A percentile compares a stretch with the other conserved stretches of the same genome.
Conservation (phyloP, 2,113 vertebrate species). For the Triplophysa rosa region DNA sequence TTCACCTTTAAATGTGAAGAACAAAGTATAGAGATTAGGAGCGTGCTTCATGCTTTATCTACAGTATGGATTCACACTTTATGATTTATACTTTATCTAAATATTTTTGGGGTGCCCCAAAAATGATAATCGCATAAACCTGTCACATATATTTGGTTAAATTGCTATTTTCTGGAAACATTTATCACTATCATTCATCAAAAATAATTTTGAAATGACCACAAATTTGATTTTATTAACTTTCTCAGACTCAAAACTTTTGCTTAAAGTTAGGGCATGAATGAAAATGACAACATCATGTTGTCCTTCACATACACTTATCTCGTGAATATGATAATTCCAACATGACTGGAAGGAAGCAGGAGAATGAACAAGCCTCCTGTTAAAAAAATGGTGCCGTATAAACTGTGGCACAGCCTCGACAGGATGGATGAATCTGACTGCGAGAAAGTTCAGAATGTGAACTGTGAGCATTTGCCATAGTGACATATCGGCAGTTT, state of each 20-base stretch:
- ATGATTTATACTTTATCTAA: too few relatives aligned
- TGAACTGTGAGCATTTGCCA: slow-evolving; percentile 33
- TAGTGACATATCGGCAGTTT: slow-evolving; percentile 24
- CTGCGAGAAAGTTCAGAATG: slow-evolving; percentile 34
- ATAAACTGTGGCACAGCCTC: slow-evolving; percentile 28
- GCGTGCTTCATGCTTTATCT: too few relatives aligned
- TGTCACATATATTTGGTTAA: neutral
- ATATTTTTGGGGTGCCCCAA: too few relatives aligned
- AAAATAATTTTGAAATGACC: too few relatives aligned
- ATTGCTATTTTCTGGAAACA: neutral
- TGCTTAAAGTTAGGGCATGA: neutral
- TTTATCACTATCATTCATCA: neutral
- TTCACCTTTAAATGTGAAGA: too few relatives aligned
- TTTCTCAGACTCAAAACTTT: too few relatives aligned
- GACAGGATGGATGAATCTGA: slow-evolving; percentile 27
- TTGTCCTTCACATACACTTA: neutral
- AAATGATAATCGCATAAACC: neutral
- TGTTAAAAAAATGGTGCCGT: neutral
- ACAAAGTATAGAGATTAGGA: neutral
- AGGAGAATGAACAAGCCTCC: neutral
- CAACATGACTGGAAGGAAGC: neutral
- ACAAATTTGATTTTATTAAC: neutral
- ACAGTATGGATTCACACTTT: too few relatives aligned
- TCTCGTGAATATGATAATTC: neutral
- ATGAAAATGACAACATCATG: neutral